Evolutionary conservation across 2,797 vertebrate species (phyloP).

Genomic region (Thripadectes ignobilis): DNA sequence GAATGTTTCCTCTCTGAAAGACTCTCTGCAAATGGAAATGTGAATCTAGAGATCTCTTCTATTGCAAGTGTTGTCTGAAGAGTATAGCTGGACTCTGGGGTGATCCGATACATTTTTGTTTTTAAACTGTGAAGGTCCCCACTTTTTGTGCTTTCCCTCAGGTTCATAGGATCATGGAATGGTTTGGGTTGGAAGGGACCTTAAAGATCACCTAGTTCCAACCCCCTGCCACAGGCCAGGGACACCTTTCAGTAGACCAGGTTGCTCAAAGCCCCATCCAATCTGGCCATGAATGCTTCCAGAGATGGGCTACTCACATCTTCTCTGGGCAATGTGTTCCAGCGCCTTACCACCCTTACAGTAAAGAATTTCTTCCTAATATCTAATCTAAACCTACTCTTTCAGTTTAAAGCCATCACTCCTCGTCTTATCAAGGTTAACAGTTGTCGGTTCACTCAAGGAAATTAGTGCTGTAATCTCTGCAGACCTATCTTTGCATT

Average conservation of each 20-base stretch:
- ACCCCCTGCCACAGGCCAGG: neutral
- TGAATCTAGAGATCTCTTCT: neutral
- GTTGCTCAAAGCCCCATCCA: neutral
- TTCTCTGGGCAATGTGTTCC: neutral
- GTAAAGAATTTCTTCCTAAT: neutral
- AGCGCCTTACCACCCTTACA: neutral
- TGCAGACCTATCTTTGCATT: neutral
- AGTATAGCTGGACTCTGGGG: neutral
- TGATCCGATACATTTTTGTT: accelerated
- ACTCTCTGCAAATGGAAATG: accelerated
- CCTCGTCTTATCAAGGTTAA: neutral
- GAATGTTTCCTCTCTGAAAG: neutral
- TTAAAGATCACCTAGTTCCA: neutral
- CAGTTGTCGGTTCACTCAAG: neutral
- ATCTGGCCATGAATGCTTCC: neutral
- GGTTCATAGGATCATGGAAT: neutral
- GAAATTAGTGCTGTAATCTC: neutral
- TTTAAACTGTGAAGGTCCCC: neutral
- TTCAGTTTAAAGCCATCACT: neutral
- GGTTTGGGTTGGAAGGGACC: neutral
- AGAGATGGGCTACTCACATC: neutral
- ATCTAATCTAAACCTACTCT: neutral
- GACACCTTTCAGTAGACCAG: neutral
- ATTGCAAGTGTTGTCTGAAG: neutral
- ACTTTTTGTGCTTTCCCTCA: neutral